Percentiles rank a stretch among this genome's conserved stretches.
Conservation (phyloP, 2,797 vertebrate species). For the Manis javanica region DNA sequence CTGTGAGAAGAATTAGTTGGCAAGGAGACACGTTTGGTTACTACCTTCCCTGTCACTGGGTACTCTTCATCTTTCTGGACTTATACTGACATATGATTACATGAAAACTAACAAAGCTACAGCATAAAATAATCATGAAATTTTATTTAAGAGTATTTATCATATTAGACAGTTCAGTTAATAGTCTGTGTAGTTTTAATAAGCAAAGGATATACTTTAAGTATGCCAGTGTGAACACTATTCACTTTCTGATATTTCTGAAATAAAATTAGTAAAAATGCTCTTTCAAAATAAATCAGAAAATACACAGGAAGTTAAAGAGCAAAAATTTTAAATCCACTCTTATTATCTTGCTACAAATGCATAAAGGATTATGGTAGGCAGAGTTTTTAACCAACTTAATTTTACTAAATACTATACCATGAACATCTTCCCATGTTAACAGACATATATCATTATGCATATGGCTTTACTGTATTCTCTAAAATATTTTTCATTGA, state of each 20-base stretch:
- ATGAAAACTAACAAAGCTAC: neutral
- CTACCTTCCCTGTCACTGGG: neutral
- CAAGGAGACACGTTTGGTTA: neutral
- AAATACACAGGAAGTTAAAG: neutral
- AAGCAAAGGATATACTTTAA: neutral
- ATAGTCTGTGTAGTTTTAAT: neutral
- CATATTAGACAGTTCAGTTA: neutral
- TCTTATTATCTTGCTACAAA: neutral
- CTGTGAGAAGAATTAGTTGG: neutral
- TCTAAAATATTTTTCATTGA: neutral
- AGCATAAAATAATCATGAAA: neutral
- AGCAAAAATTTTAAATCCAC: neutral
- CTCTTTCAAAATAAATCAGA: neutral
- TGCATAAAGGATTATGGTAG: neutral
- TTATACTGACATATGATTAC: neutral
- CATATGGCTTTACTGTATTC: neutral
- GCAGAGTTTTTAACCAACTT: neutral
- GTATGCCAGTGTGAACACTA: neutral
- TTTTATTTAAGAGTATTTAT: constrained; percentile 51
- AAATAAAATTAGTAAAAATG: constrained; percentile 45
- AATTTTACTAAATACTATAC: neutral
- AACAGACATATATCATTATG: neutral
- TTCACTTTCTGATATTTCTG: neutral
- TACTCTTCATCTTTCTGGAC: neutral
- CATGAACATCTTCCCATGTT: neutral